Base-by-base conservation (phyloP, 2,888 invertebrate genomes). In the Rhaphigaster nebulosa region DNA sequence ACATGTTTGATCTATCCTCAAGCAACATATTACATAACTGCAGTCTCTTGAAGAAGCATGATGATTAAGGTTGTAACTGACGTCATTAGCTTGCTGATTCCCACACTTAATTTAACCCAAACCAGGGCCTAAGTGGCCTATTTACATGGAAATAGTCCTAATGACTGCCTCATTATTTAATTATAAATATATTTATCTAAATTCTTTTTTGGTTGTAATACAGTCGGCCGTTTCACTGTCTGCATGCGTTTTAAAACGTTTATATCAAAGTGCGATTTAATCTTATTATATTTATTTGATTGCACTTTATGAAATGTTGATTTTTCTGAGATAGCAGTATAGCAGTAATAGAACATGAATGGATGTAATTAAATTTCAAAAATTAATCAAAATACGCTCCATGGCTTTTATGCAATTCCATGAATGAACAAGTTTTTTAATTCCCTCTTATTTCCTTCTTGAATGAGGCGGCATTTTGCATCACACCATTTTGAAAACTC, bases 61-160 rank as follows among this genome's bases (percentile, higher is more conserved):
- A 18, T 34, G 70, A 70, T 70, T 34, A 70, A 34, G 70, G 70
- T 34, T 70, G 70, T 65, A 65, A 65, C 13, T 65, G 65, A 65
- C 29, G 29, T 34, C 20, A 20, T 70, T 70, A 70, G 38, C 70
- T 70, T 70, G 20, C 34, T 34, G 0, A 70, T 70, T 70, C 70
- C 70, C 70, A 70, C 70, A 70, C 70, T 70, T 70, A 70, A 34
- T 34, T 70, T 70, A 34, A 34, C 70, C 70, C 34, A 34, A 70
- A 70, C 23, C 34, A 70, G 29, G 34, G 70, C 34, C 70, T 70
- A 70, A 70, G 70, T 70, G 70, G 70, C 1, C 70, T 20, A 70
- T 70, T 70, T 70, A 34, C 34, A 70, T 70, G 70, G 12, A 70
- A 70, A 70, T 70, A 70, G 20, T 34, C 34, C 70, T 70, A 70